Conservation (phyloP, 2,113 vertebrate genomes). For the Sisor rabdophorus region DNA sequence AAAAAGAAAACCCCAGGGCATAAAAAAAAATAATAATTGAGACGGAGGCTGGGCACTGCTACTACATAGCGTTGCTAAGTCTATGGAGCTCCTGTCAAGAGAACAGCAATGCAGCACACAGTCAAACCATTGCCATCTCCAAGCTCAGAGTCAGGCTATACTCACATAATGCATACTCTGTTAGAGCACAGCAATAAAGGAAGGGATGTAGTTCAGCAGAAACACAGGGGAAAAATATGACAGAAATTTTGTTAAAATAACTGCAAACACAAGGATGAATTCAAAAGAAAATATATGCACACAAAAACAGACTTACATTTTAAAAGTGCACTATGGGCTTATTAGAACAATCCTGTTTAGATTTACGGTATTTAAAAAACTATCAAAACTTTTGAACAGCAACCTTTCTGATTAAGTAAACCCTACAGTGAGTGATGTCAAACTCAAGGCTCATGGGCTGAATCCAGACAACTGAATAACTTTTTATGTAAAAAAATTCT, state of each 20-base stretch:
- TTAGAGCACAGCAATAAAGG: slow-evolving; percentile 48
- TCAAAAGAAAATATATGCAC: slow-evolving; percentile 47
- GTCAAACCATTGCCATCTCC: slow-evolving; percentile 25
- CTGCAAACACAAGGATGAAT: slow-evolving; percentile 45
- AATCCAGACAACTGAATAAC: not conserved
- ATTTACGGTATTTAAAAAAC: slow-evolving; percentile 1
- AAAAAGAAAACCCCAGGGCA: not conserved
- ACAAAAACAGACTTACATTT: slow-evolving; percentile 41
- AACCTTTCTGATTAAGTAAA: not conserved
- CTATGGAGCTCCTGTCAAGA: slow-evolving; percentile 25
- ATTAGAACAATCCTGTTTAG: slow-evolving; percentile 20
- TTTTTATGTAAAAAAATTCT: not conserved
- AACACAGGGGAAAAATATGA: slow-evolving; percentile 54
- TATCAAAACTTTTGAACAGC: not conserved
- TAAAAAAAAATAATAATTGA: not conserved
- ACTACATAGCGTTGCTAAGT: slow-evolving; percentile 22
- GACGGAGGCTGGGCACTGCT: slow-evolving; percentile 21
- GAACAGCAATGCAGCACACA: slow-evolving; percentile 34
- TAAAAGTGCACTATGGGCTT: slow-evolving; percentile 34
- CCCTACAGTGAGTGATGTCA: not conserved
- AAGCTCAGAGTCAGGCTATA: slow-evolving; percentile 57
- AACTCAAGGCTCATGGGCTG: not conserved
- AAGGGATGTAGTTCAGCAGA: slow-evolving; percentile 41
- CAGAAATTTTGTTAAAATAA: slow-evolving; percentile 63
- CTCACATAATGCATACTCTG: slow-evolving; percentile 74